These are phyloP conservation scores for Cyphomyrmex costatus DNA, from an alignment of 1,140 invertebrate genomes.

Conservation along the genomic window DNA sequence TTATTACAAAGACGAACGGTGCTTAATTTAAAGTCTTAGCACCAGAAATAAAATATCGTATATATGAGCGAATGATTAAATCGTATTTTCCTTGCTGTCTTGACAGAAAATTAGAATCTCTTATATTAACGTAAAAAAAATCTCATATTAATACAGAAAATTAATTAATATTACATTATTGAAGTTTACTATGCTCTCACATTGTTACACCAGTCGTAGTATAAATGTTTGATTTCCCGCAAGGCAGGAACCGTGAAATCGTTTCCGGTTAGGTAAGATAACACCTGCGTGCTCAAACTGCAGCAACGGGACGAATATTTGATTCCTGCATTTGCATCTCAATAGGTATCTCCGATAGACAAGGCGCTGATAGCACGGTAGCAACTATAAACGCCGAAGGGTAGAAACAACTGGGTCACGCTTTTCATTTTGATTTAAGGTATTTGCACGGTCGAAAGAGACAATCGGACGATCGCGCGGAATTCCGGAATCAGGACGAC, in stretches of 20 bases:
- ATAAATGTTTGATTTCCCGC: conserved; percentile 41
- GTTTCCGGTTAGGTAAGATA: conserved; percentile 24
- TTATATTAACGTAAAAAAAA: no score
- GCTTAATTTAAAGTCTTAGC: not conserved
- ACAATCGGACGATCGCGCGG: conserved; percentile 25
- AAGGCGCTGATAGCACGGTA: not conserved
- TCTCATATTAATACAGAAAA: not conserved
- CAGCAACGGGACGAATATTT: conserved; percentile 41
- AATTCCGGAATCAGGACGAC: conserved; percentile 37
- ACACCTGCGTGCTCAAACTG: conserved; percentile 27
- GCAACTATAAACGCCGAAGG: not conserved
- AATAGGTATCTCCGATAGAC: conserved; percentile 18
- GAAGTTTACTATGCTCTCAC: not conserved
- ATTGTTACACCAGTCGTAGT: not conserved
- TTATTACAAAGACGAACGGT: not conserved
- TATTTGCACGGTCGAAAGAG: conserved; percentile 42
- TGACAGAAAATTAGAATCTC: not conserved
- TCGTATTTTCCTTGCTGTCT: not conserved
- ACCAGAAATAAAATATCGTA: not conserved
- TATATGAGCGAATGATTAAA: not conserved
- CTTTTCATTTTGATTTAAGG: conserved; percentile 67
- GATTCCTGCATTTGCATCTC: conserved; percentile 29
- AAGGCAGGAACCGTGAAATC: not conserved
- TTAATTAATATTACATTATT: not conserved
- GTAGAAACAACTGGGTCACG: conserved; percentile 65